Conservation (phyloP, 2,797 vertebrate genomes). For the Pangasius krempfi region DNA sequence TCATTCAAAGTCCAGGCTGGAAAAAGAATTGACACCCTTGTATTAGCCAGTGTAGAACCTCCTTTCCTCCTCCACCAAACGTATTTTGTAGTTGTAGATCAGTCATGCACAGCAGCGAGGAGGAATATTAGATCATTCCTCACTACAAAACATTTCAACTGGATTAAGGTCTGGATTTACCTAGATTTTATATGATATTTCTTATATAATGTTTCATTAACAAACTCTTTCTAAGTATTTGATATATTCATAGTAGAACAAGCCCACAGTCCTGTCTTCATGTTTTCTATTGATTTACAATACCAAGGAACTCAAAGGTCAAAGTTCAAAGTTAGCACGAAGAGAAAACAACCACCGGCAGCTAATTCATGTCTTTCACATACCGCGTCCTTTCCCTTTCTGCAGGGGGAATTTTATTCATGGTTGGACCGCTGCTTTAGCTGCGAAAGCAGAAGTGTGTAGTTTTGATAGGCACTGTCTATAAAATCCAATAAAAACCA, state of each 20-base stretch:
- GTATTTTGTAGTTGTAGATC: background rate
- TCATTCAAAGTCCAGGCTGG: background rate
- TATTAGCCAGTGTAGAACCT: background rate
- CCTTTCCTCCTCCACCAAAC: background rate
- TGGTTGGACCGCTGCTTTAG: background rate
- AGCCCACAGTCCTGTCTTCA: too few species aligned
- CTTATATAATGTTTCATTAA: too few species aligned
- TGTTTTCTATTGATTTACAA: background rate
- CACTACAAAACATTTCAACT: background rate
- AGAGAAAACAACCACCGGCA: background rate
- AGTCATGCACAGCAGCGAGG: background rate
- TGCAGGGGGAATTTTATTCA: background rate
- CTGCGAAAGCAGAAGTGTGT: background rate
- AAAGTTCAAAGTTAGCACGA: background rate
- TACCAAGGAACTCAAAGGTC: background rate
- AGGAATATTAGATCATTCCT: background rate
- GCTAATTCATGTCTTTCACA: background rate
- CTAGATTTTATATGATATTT: background rate
- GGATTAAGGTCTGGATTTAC: background rate
- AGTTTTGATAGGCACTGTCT: background rate
- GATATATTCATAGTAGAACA: too few species aligned
- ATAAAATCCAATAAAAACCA: background rate
- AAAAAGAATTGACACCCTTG: background rate
- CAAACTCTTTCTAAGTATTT: background rate
- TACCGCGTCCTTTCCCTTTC: background rate